Conservation (phyloP, 2,113 vertebrate genomes). For the Xiphophorus maculatus region DNA sequence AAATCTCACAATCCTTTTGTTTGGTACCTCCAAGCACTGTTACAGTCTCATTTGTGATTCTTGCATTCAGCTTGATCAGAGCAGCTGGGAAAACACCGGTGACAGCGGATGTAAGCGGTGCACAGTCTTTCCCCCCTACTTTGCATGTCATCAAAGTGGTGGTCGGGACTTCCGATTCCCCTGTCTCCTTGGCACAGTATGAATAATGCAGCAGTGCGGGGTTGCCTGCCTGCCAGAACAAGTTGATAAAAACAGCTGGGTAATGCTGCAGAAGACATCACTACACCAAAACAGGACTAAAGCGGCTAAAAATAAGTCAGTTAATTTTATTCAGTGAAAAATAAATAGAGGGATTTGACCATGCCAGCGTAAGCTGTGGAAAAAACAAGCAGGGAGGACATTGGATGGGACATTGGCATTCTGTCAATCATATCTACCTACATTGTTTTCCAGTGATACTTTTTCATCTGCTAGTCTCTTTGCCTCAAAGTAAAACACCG, state of each 20-base stretch:
- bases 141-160: slow-evolving; percentile 73
- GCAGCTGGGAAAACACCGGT: slow-evolving; percentile 37
- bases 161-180: slow-evolving; percentile 69
- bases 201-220: slow-evolving; percentile 75
- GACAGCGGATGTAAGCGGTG: slow-evolving; percentile 55
- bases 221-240: slow-evolving; percentile 70
- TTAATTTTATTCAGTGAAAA: slow-evolving; percentile 13
- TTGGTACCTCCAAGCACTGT: not conserved
- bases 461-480: slow-evolving; percentile 6
- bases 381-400: slow-evolving; percentile 1
- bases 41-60: slow-evolving; percentile 31
- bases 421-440: not conserved
- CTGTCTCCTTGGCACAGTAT: slow-evolving; percentile 65
- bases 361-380: slow-evolving; percentile 1
- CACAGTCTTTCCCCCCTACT: slow-evolving; percentile 52
- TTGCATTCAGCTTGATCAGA: slow-evolving; percentile 51
- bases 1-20: slow-evolving; percentile 5
- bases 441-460: not conserved
- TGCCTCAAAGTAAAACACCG: not conserved
- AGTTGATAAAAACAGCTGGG: slow-evolving; percentile 71
- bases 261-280: slow-evolving; percentile 56
- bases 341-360: slow-evolving; percentile 6
- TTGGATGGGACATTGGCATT: not conserved
- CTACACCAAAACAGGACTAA: slow-evolving; percentile 35
- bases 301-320: slow-evolving; percentile 57